Percentiles rank a stretch among this genome's conserved stretches.
These are phyloP conservation scores for Aix galericulata DNA, from an alignment of 2,113 vertebrate genomes.

Conservation along the genomic window DNA sequence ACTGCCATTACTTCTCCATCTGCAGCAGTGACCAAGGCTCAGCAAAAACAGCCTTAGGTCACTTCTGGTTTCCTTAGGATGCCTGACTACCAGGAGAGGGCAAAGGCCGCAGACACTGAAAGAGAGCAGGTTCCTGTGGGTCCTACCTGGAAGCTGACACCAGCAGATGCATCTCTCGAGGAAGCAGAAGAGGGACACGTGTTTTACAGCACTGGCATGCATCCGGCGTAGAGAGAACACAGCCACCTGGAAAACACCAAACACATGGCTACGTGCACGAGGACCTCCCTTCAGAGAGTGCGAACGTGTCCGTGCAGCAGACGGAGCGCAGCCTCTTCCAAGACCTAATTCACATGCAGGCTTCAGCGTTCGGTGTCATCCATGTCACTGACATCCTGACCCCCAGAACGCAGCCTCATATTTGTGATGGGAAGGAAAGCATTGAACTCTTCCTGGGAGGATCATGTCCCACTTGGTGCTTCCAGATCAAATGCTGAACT, in stretches of 20 bases:
- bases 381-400: background rate
- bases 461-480: background rate
- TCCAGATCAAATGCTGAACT: background rate
- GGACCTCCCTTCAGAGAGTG: background rate
- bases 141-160: constrained; percentile 26
- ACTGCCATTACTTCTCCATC: background rate
- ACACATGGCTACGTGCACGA: background rate
- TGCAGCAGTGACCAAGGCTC: background rate
- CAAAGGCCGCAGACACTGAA: constrained; percentile 28
- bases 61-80: constrained; percentile 30
- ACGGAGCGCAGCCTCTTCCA: background rate
- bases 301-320: background rate
- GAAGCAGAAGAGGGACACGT: background rate
- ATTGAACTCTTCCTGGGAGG: background rate
- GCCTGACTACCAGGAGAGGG: background rate
- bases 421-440: background rate
- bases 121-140: background rate
- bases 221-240: background rate
- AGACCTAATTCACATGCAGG: background rate
- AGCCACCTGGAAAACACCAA: constrained; percentile 5
- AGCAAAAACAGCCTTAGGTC: background rate
- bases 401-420: background rate
- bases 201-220: background rate
- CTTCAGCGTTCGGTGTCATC: background rate
- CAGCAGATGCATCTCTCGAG: background rate